phyloP scores from a whole-genome alignment of 2,113 vertebrate genomes.

The Mormyrus lacerda region DNA sequence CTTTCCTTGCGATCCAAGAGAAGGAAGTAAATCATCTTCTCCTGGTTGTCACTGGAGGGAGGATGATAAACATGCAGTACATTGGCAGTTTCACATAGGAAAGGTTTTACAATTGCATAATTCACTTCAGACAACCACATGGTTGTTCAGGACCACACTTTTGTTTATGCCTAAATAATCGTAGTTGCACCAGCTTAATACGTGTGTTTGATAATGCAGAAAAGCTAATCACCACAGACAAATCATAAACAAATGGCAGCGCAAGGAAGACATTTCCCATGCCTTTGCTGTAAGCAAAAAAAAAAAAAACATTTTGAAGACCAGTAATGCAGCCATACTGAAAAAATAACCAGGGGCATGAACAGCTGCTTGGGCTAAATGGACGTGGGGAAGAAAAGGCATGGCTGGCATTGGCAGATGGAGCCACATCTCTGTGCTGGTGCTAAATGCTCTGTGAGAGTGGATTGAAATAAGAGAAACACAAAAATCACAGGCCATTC shows the following conservation, averaged over 20 bases:
- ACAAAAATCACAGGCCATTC: conserved; percentile 27
- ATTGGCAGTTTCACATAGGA: background rate
- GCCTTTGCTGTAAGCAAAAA: background rate
- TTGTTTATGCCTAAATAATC: background rate
- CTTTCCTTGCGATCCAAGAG: conserved; percentile 93
- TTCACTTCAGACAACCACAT: background rate
- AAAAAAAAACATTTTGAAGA: background rate
- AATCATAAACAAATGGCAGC: background rate
- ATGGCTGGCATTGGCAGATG: background rate
- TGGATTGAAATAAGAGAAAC: conserved; percentile 21
- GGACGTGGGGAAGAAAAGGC: background rate
- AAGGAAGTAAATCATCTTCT: conserved; percentile 99
- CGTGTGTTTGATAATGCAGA: background rate
- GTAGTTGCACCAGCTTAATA: background rate
- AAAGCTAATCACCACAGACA: background rate
- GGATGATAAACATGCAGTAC: conserved; percentile 8
- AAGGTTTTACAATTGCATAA: background rate
- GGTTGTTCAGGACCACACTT: background rate
- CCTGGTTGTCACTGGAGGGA: conserved; percentile 82
- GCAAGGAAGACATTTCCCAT: background rate
- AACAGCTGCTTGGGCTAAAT: background rate
- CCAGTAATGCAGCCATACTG: background rate
- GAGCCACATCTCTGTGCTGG: background rate
- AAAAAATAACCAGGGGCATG: background rate
- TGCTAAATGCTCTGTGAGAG: conserved; percentile 17